A percentile compares a stretch with the other conserved stretches of the same genome.
phyloP scores from a whole-genome alignment of 2,797 vertebrate genomes.

The Cuniculus paca region DNA sequence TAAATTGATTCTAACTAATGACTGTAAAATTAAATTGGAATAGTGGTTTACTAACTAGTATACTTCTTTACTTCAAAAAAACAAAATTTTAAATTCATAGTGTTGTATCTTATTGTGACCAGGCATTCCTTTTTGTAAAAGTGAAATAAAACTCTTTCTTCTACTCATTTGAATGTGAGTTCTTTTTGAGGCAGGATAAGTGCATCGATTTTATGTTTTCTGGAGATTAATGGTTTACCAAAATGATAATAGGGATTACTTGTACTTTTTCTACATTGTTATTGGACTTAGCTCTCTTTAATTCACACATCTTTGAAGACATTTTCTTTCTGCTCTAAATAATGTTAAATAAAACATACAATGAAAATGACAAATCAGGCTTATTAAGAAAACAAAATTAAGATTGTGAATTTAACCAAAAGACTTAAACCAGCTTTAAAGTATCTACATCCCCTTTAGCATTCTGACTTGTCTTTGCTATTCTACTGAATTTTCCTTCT shows the following conservation, averaged over 20 bases:
- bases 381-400: slow-evolving; percentile 30
- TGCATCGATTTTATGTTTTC: slow-evolving; percentile 71
- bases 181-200: slow-evolving; percentile 44
- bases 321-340: slow-evolving; percentile 6
- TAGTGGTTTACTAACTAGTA: background rate
- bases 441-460: background rate
- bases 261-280: slow-evolving; percentile 51
- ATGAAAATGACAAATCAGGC: background rate
- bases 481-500: background rate
- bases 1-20: slow-evolving; percentile 27
- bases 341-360: slow-evolving; percentile 42
- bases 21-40: slow-evolving; percentile 20
- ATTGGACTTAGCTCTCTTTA: slow-evolving; percentile 23
- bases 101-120: background rate
- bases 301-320: slow-evolving; percentile 2
- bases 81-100: slow-evolving; percentile 2
- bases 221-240: slow-evolving; percentile 63
- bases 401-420: background rate
- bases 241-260: slow-evolving; percentile 59
- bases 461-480: background rate
- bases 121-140: background rate
- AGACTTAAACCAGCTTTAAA: background rate
- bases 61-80: slow-evolving; percentile 48
- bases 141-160: background rate
- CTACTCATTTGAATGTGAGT: slow-evolving; percentile 28